Evolutionary conservation across 2,797 vertebrate genomes (phyloP), one percentile per base, ranked within the genome.

Genomic region (Enteromius treurensis): DNA sequence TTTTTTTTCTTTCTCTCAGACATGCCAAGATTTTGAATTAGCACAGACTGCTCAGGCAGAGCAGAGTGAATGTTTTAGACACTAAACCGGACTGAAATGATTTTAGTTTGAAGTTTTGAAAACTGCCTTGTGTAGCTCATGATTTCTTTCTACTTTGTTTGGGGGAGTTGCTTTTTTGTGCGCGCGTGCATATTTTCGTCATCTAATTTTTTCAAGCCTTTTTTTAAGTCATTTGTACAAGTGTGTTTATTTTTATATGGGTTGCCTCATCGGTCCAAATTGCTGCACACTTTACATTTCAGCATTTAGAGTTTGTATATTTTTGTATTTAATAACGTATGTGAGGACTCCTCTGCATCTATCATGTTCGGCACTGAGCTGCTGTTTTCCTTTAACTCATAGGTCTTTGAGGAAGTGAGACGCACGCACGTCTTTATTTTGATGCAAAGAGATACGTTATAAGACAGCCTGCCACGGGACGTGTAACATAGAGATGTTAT

Each of bases 401-500:
- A 90, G 89, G 86, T 88, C 87, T 83, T 51, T 82, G 47, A 86
- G 89, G 37, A 81, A 75, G 49, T 14, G 15, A 76, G 42, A 80
- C 23, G 49, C 64, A 42, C 0, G 37, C 32, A 13, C 14, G 2
- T 70, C 32, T 70, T 0, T 47, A 68, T 69, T 68, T 62, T 40
- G 34, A 67, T 29, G 60, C 47, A 67, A 3, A 37, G 6, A 45
- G 68, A 58, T n/a, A 82, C n/a, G 60, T 55, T 67, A 77, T 55
- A 62, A 53, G 13, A 49, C 82, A 42, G 29, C 70, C 26, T 42
- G 70, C 42, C 62, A 80, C 23, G 85, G 89, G 71, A 88, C 73
- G 86, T 93, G 91, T 92, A 93, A 91, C 92, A 94, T 29, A 37
- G 47, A 92, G 90, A 93, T 90, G 88, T 89, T 94, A 93, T 95